These are phyloP conservation scores for Hoplostethus atlanticus DNA, from an alignment of 2,797 vertebrate species.

Conservation along the genomic window DNA sequence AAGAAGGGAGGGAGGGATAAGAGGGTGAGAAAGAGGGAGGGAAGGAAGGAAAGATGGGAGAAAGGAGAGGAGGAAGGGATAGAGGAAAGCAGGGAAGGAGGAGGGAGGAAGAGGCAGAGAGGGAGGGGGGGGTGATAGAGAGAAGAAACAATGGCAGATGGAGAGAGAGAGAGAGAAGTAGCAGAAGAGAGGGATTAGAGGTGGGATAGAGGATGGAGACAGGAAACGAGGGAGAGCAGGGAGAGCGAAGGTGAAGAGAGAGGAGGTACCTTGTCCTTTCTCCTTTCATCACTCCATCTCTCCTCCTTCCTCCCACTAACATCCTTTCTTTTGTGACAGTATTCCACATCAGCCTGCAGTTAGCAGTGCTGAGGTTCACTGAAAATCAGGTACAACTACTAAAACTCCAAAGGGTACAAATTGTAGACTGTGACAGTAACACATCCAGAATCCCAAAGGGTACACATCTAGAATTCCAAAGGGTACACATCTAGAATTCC, in stretches of 20 bases:
- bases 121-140: neutral
- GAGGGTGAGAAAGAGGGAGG: neutral
- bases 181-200: neutral
- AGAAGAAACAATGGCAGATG: neutral
- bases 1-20: neutral
- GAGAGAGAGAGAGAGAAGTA: neutral
- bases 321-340: constrained; percentile 25
- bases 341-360: neutral
- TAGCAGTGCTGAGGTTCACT: neutral
- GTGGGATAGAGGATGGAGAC: neutral
- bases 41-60: neutral
- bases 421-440: no score
- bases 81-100: neutral
- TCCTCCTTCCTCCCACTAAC: constrained; percentile 27
- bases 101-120: neutral
- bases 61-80: neutral
- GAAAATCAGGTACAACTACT: no score
- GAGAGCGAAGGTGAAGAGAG: constrained; percentile 10
- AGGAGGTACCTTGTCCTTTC: constrained; percentile 31
- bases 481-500: no score
- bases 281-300: constrained; percentile 44
- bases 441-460: no score
- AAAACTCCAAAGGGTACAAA: neutral
- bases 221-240: neutral
- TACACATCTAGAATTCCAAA: no score